A percentile compares a stretch with the other conserved stretches of the same genome.
These are phyloP conservation scores for Chelidonichthys spinosus DNA, from an alignment of 2,797 vertebrate genomes.

Conservation along the genomic window DNA sequence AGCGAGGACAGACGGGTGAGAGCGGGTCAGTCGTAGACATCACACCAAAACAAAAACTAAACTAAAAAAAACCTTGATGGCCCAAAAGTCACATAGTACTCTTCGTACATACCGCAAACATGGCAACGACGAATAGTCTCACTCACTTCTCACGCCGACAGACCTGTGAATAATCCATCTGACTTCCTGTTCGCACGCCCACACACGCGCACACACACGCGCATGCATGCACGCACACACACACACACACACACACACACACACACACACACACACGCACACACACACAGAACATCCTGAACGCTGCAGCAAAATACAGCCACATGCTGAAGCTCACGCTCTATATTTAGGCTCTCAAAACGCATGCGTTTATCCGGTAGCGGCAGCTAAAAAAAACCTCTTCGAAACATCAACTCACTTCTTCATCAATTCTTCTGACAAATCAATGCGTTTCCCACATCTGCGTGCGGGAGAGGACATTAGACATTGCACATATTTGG, in stretches of 20 bases:
- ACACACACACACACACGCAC: background rate
- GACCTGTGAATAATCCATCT: conserved; percentile 71
- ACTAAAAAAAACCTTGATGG: conserved; percentile 4
- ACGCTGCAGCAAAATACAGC: conserved; percentile 34
- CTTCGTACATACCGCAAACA: conserved; percentile 27
- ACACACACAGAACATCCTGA: conserved; percentile 52
- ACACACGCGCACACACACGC: no score
- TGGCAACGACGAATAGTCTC: conserved; percentile 16
- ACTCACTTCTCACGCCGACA: conserved; percentile 61
- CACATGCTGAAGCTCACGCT: conserved; percentile 41
- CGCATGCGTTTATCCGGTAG: conserved; percentile 5
- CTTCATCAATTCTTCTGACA: background rate
- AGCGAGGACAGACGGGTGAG: conserved; percentile 32
- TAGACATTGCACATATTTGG: conserved; percentile 15
- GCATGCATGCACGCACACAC: no score
- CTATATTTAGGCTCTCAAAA: conserved; percentile 49
- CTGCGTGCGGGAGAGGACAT: background rate
- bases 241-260: conserved; percentile 22
- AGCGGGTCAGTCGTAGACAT: conserved; percentile 37
- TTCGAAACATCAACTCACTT: background rate
- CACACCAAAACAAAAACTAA: conserved; percentile 34
- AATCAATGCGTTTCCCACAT: conserved; percentile 5
- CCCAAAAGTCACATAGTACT: background rate
- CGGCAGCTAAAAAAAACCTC: conserved; percentile 6
- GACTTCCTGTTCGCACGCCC: conserved; percentile 80